A percentile compares a stretch with the other conserved stretches of the same genome.
Evolutionary conservation across 2,888 invertebrate genomes (phyloP).

Genomic region (Temnothorax ravouxi): DNA sequence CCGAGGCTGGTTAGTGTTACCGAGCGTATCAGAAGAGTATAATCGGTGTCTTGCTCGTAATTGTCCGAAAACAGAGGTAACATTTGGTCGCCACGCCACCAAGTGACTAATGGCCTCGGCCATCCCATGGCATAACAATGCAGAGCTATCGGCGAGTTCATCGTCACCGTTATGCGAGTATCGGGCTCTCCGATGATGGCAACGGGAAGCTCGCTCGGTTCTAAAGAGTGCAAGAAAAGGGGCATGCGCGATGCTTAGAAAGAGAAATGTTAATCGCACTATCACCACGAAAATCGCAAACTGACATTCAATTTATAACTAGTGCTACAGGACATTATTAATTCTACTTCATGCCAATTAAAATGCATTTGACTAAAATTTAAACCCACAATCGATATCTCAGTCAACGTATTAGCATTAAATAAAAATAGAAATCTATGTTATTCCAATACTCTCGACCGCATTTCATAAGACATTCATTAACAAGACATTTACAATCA

Average conservation of each 20-base stretch:
- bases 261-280: conserved; percentile 49
- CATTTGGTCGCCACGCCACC: conserved; percentile 94
- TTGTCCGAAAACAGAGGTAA: conserved; percentile 90
- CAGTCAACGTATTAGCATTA: not conserved
- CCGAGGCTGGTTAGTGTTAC: conserved; percentile 92
- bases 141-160: conserved; percentile 91
- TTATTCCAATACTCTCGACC: not conserved
- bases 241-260: conserved; percentile 63
- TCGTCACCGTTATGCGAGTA: conserved; percentile 90
- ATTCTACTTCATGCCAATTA: not conserved
- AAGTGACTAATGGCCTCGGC: conserved; percentile 93
- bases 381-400: not conserved
- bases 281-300: conserved; percentile 23
- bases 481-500: not conserved
- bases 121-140: conserved; percentile 94
- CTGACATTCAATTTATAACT: not conserved
- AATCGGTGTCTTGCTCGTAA: conserved; percentile 92
- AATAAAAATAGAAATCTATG: conserved; percentile 1
- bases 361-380: not conserved
- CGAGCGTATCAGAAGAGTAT: conserved; percentile 91
- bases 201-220: conserved; percentile 88
- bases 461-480: conserved; percentile 5
- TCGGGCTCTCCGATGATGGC: conserved; percentile 91
- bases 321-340: not conserved
- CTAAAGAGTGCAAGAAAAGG: conserved; percentile 86